Base-by-base conservation (phyloP, 2,888 invertebrate species). In the Andrena trimmerana region DNA sequence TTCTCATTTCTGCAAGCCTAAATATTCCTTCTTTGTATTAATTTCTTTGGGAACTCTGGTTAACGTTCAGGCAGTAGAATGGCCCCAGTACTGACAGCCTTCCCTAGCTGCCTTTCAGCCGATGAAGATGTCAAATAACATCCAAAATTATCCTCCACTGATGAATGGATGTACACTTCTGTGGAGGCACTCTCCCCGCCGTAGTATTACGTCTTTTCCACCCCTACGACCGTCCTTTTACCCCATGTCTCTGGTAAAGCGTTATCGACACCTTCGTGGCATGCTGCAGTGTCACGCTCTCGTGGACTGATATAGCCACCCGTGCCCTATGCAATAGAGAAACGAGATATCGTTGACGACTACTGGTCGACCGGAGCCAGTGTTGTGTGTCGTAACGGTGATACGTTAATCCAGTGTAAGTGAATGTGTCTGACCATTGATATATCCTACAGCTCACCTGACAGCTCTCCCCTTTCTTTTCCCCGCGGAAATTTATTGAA, bases 331-430 rank as follows among this genome's bases (percentile, higher is more conserved):
- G 81, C 84, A 83, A 48, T 57, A 10, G 85, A 81, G 89, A 90
- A 91, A 91, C 86, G 86, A 88, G 91, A 91, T 91, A 91, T 83
- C 85, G 87, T 91, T 90, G 89, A 86, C 79, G 81, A 86, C 73
- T 76, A 73, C 68, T 68, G 78, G 71, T 70, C 71, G 73, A 48
- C 77, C 80, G 60, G 73, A 60, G 75, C 79, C 83, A 84, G 86
- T 87, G 86, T 90, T 89, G 77, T 81, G 86, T 90, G 87, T 86
- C 87, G 87, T 84, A 87, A 88, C 84, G 82, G 78, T 66, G 78
- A 73, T 80, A 73, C 48, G 63, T 86, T 83, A 86, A 88, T 77
- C 62, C 52, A 7, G 75, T 70, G 66, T 66, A 75, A 84, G 73
- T 59, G 80, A 83, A 63, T 68, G 69, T 78, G 74, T 57, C 71